Percentiles rank a stretch among this genome's conserved stretches.
These are phyloP conservation scores for Rhagophthalmus giganteus DNA, from an alignment of 2,888 invertebrate species.

Conservation along the genomic window DNA sequence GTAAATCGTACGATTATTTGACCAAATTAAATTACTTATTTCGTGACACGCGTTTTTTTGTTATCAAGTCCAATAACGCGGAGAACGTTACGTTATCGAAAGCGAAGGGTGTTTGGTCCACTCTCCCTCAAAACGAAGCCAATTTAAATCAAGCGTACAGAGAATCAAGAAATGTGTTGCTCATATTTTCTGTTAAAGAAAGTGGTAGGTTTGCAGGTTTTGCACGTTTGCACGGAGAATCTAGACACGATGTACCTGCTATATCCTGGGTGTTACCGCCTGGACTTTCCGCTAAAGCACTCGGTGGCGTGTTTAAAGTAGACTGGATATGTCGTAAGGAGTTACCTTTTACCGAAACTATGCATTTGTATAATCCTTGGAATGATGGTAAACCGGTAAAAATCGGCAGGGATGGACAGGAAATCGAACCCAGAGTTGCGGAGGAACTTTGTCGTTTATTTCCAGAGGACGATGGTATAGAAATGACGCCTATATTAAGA, in stretches of 20 bases:
- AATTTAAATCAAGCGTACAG: constrained; percentile 93
- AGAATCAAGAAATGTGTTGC: constrained; percentile 89
- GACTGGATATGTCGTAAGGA: constrained; percentile 98
- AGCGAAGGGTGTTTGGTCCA: constrained; percentile 96
- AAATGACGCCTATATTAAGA: constrained; percentile 83
- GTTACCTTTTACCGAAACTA: constrained; percentile 86
- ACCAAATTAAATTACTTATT: constrained; percentile 93
- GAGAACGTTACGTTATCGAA: constrained; percentile 95
- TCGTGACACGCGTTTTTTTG: constrained; percentile 90
- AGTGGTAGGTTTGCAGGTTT: constrained; percentile 96
- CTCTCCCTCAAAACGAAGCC: constrained; percentile 94
- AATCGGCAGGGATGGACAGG: constrained; percentile 98
- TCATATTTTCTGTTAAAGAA: constrained; percentile 97
- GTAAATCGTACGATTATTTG: constrained; percentile 80
- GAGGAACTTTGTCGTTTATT: constrained; percentile 93
- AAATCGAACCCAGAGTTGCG: constrained; percentile 94
- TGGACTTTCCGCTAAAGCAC: constrained; percentile 86
- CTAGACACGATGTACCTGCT: constrained; percentile 85
- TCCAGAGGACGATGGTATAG: constrained; percentile 88
- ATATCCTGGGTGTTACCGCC: constrained; percentile 95
- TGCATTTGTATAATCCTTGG: constrained; percentile 95
- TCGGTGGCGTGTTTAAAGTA: constrained; percentile 94
- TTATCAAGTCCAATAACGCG: constrained; percentile 97
- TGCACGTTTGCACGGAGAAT: constrained; percentile 86
- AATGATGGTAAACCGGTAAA: constrained; percentile 98